Percentiles rank a stretch among this genome's conserved stretches.
phyloP scores from a whole-genome alignment of 2,888 invertebrate species.

The Campopleginae sp. region DNA sequence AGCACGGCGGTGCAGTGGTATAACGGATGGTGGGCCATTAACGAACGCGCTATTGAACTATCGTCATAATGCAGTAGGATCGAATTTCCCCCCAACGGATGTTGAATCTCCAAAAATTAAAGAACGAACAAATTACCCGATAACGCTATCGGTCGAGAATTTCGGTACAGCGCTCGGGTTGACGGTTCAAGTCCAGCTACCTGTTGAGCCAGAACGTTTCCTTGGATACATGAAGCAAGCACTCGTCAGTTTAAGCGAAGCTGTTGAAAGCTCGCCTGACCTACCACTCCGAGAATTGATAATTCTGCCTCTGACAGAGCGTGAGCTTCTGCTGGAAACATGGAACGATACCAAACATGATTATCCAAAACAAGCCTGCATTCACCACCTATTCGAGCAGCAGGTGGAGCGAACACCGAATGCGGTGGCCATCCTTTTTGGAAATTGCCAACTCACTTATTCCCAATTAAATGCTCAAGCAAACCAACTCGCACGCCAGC shows the following conservation, averaged over 20 bases:
- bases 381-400: conserved; percentile 29
- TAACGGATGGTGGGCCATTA: not conserved
- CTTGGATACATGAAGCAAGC: conserved; percentile 25
- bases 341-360: conserved; percentile 13
- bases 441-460: not conserved
- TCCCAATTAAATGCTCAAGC: not conserved
- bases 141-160: conserved; percentile 7
- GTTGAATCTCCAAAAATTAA: not conserved
- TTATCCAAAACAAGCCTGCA: not conserved
- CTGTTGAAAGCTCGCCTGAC: not conserved
- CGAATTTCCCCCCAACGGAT: not conserved
- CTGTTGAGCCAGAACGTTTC: conserved; percentile 17
- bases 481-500: conserved; percentile 1
- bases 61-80: not conserved
- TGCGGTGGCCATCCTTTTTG: not conserved
- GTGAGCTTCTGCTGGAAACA: conserved; percentile 1
- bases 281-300: not conserved
- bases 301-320: conserved; percentile 10
- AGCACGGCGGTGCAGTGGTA: conserved; percentile 15
- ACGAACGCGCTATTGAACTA: conserved; percentile 15
- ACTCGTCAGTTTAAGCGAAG: not conserved
- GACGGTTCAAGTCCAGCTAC: conserved; percentile 3
- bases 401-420: conserved; percentile 10
- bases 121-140: conserved; percentile 10
- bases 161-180: not conserved